Evolutionary conservation across 1,140 invertebrate genomes (phyloP).

Genomic region (Paramacrobiotus metropolitanus): DNA sequence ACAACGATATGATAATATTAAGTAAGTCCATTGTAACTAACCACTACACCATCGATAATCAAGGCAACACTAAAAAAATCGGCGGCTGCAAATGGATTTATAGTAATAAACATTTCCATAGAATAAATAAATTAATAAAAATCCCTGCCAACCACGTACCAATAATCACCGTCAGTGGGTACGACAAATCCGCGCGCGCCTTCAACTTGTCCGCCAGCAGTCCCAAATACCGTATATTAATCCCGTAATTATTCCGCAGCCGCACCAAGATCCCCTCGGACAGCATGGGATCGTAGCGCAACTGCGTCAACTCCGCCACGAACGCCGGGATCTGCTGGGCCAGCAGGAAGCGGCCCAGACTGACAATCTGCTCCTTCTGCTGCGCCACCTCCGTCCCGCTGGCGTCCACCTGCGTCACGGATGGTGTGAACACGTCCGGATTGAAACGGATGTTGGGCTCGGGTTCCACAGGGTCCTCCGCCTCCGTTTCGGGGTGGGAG

Average conservation of each 20-base stretch:
- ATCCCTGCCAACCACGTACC: background rate
- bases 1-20: no score
- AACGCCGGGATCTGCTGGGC: conserved; percentile 78
- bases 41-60: no score
- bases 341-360: conserved; percentile 77
- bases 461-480: conserved; percentile 8
- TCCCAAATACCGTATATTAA: conserved; percentile 87
- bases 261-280: background rate
- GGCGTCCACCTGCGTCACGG: conserved; percentile 54
- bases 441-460: conserved; percentile 95
- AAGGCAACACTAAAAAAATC: no score
- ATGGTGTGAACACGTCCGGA: conserved; percentile 85
- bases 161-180: conserved; percentile 3
- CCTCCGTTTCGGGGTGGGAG: no score
- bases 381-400: conserved; percentile 37
- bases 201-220: conserved; percentile 50
- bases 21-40: no score
- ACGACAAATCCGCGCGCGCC: conserved; percentile 3
- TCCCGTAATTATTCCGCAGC: conserved; percentile 32
- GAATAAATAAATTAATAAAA: background rate
- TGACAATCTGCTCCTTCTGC: conserved; percentile 63
- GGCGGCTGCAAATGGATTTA: no score
- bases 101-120: no score
- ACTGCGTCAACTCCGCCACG: conserved; percentile 27
- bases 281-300: background rate